Evolutionary conservation across 2,797 vertebrate genomes (phyloP), one percentile per base, ranked within the genome.

Genomic region (Cygnus olor): DNA sequence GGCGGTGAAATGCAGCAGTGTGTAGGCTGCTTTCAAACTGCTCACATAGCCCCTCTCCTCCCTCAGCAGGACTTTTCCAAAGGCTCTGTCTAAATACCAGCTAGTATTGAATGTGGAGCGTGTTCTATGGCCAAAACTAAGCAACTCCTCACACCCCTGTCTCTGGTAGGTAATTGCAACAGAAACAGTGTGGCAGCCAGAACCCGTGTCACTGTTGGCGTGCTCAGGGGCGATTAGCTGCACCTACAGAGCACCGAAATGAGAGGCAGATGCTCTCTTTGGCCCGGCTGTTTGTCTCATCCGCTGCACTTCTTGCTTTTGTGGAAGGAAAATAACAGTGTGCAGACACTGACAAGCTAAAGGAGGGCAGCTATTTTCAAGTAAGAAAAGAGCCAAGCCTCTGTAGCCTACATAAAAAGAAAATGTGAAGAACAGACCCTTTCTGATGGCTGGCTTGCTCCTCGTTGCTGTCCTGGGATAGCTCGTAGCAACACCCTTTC

Each of bases 131-230:
- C 3, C 17, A 72, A 53, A 63, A 51, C 21, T 9, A 24, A 20
- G 25, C 24, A 28, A 24, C 13, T 1, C 4, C 14, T 40, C 4
- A 1, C 14, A 12, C 24, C 21, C 25, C 32, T 7, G 3, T 38
- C 51, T 66, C 27, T 34, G 44, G 18, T 9, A 63, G 42, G 42
- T 24, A 68, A 60, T 36, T 80, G 30, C 27, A 60, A 11, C 10
- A 80, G 42, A 20, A 74, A 27, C 6, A 8, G 22, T 17, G 5
- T 2, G 5, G 22, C 27, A 44, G 44, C 10, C 44, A 64, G 60
- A 69, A 40, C 14, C 7, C 14, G 32, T 30, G 58, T 71, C 11
- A 3, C 36, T 56, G 24, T 72, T 22, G 12, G 61, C 25, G 32
- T 0, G 5, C 36, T 57, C 28, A 12, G 47, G 15, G 40, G 42